Percentiles rank a stretch among this genome's conserved stretches.
phyloP scores from a whole-genome alignment of 2,888 invertebrate genomes.

The Tricholauxania praeusta region DNA sequence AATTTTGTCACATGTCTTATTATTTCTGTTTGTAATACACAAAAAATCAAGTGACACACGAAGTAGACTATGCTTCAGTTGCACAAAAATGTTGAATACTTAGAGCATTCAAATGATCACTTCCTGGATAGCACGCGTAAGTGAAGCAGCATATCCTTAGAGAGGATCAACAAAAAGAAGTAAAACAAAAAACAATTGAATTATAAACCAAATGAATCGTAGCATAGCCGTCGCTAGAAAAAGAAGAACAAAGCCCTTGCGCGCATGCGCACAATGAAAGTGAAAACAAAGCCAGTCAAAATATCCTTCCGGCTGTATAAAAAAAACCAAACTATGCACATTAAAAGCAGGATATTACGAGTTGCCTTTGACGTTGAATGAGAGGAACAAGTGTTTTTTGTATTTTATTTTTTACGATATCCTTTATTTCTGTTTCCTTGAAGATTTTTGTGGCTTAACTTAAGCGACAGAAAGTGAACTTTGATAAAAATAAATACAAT shows the following conservation, averaged over 20 bases:
- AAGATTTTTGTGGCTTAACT: too few relatives aligned
- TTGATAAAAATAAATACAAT: too few relatives aligned
- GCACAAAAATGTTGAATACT: constrained; percentile 26
- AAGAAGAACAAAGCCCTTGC: constrained; percentile 28
- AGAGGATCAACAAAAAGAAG: not conserved
- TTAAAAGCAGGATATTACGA: constrained; percentile 34
- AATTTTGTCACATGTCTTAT: too few relatives aligned
- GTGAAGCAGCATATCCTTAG: constrained; percentile 32
- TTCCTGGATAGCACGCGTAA: constrained; percentile 45
- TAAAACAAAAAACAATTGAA: constrained; percentile 3
- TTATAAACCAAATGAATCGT: constrained; percentile 5
- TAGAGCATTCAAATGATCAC: constrained; percentile 36
- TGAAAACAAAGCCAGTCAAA: constrained; percentile 37
- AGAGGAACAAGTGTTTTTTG: constrained; percentile 38
- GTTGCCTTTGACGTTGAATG: constrained; percentile 18
- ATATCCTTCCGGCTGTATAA: constrained; percentile 37
- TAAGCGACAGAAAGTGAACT: too few relatives aligned
- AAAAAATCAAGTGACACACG: constrained; percentile 1
- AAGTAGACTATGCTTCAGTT: not conserved
- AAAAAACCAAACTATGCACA: not conserved
- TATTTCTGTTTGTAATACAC: not conserved
- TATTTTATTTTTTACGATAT: not conserved
- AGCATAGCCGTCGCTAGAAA: constrained; percentile 2
- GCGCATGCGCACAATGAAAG: constrained; percentile 29
- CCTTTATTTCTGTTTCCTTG: constrained; percentile 10